Conservation (phyloP, 2,113 vertebrate genomes). For the Ceyx cyanopectus region DNA sequence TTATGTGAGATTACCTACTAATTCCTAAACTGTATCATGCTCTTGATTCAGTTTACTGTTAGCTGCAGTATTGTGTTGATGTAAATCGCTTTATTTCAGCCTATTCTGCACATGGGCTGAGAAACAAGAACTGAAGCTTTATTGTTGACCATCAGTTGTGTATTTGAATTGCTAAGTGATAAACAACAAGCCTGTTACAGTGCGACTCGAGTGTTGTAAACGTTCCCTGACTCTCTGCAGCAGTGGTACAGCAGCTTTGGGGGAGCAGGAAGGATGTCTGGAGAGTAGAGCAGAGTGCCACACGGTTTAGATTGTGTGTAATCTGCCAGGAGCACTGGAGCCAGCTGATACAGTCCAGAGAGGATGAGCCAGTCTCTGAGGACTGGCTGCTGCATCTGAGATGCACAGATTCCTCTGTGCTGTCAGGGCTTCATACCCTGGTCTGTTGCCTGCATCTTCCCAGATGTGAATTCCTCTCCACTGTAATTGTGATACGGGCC, state of each 20-base stretch:
- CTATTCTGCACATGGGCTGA: neutral
- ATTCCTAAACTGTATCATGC: neutral
- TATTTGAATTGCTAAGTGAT: neutral
- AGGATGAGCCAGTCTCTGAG: constrained; percentile 12
- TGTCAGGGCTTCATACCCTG: constrained; percentile 39
- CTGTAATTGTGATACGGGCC: constrained; percentile 24
- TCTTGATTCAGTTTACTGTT: neutral
- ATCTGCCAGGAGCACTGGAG: constrained; percentile 50
- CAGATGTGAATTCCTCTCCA: constrained; percentile 63
- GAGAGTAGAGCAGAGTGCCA: constrained; percentile 25
- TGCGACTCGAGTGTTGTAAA: neutral
- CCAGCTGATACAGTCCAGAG: constrained; percentile 58
- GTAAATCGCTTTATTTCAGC: neutral
- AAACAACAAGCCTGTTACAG: neutral
- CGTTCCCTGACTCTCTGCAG: neutral
- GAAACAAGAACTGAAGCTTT: neutral
- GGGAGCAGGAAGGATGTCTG: neutral
- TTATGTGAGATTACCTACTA: neutral
- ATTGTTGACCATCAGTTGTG: neutral
- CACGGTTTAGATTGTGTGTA: constrained; percentile 44
- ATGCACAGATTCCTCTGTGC: constrained; percentile 32
- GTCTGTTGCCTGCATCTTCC: constrained; percentile 41
- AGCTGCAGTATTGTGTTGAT: neutral
- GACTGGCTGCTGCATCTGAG: constrained; percentile 22
- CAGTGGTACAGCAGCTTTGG: neutral